Percentiles rank a stretch among this genome's conserved stretches.
Evolutionary conservation across 1,140 invertebrate genomes (phyloP).

Genomic region (Chironomus tepperi): DNA sequence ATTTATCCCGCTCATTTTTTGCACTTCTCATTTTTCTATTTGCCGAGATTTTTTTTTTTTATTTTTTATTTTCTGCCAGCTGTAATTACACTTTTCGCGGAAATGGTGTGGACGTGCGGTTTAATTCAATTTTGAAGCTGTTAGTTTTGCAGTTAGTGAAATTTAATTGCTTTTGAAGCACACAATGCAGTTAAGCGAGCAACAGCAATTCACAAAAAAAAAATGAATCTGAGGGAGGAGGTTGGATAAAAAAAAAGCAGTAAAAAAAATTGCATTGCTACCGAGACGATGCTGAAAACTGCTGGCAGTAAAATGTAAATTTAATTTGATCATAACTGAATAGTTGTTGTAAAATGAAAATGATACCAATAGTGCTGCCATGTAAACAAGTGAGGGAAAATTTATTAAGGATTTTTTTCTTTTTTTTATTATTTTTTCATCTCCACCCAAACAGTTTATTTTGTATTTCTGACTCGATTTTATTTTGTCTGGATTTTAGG

Average conservation of each 20-base stretch:
- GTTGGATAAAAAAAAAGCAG: not conserved
- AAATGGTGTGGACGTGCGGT: constrained; percentile 18
- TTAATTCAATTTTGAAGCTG: constrained; percentile 24
- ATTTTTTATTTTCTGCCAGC: not conserved
- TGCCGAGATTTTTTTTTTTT: constrained; percentile 19
- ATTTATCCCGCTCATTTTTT: too few species aligned
- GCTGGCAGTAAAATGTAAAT: constrained; percentile 21
- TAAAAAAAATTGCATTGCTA: constrained; percentile 6
- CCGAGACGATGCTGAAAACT: not conserved
- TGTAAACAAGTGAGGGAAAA: constrained; percentile 9
- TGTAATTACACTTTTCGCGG: not conserved
- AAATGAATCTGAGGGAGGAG: not conserved
- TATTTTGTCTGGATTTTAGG: too few species aligned
- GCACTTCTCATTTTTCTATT: not conserved
- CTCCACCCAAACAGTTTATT: too few species aligned
- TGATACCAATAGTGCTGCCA: constrained; percentile 17
- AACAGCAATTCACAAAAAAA: not conserved
- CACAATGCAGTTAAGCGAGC: too few species aligned
- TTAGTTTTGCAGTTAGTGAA: constrained; percentile 20
- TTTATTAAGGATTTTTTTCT: too few species aligned
- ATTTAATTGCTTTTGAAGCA: constrained; percentile 19
- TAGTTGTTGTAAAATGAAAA: not conserved
- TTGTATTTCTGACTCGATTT: too few species aligned
- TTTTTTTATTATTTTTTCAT: too few species aligned
- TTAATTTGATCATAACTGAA: constrained; percentile 17